phyloP scores from a whole-genome alignment of 2,113 vertebrate species.

The Girardinichthys multiradiatus region DNA sequence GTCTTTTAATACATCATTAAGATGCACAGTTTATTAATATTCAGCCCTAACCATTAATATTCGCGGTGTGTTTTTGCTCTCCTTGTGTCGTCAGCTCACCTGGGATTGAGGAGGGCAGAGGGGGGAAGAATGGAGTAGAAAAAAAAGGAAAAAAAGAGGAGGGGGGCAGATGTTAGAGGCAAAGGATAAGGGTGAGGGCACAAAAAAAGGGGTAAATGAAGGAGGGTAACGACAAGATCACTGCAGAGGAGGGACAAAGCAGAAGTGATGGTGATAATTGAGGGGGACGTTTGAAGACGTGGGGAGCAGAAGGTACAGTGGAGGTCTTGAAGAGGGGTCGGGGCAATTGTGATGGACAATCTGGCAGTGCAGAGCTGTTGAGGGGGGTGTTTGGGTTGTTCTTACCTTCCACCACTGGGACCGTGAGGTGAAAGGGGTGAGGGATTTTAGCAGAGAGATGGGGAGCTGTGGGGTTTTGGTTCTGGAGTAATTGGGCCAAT shows the following conservation, averaged over 20 bases:
- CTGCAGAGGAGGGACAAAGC: constrained; percentile 32
- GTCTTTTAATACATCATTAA: constrained; percentile 71
- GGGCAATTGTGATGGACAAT: constrained; percentile 65
- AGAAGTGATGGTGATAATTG: constrained; percentile 34
- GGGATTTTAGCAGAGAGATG: constrained; percentile 68
- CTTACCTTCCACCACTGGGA: constrained; percentile 59
- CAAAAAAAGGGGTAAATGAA: constrained; percentile 46
- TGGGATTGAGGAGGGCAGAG: constrained; percentile 76
- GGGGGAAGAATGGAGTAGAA: constrained; percentile 35
- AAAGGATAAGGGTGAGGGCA: constrained; percentile 3
- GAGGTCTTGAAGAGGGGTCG: constrained; percentile 57
- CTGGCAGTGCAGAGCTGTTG: constrained; percentile 36
- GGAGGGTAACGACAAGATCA: constrained; percentile 47
- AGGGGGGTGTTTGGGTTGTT: constrained; percentile 36
- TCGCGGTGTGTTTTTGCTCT: constrained; percentile 73
- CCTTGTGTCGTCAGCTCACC: constrained; percentile 83
- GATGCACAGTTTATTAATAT: constrained; percentile 80
- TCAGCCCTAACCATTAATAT: constrained; percentile 82
- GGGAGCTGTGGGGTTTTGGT: constrained; percentile 64
- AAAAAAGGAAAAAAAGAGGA: constrained; percentile 2
- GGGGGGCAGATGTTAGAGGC: constrained; percentile 13
- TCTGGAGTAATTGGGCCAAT: constrained; percentile 80
- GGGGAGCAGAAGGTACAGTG: constrained; percentile 47
- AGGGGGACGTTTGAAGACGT: constrained; percentile 29
- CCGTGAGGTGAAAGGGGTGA: constrained; percentile 69